Conservation (phyloP, 2,113 vertebrate genomes). For the Gymnogyps californianus region DNA sequence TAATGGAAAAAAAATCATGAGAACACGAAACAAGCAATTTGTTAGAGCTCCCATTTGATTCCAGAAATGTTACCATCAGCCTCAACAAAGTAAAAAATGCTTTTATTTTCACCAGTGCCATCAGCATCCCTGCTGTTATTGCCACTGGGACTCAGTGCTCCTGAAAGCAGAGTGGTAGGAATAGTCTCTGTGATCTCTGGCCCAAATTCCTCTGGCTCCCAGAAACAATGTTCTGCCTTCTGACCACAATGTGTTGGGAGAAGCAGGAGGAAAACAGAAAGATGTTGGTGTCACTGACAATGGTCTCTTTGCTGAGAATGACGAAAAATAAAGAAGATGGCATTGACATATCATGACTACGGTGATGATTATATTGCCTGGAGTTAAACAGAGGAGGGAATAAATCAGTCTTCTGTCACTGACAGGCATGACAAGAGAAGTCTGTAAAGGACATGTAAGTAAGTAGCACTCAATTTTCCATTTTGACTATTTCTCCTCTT, state of each 20-base stretch:
- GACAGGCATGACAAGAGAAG: not conserved
- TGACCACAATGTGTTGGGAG: not conserved
- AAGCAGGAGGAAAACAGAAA: not conserved
- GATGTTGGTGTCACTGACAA: not conserved
- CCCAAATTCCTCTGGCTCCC: not conserved
- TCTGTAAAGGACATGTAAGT: not conserved
- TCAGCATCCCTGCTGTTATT: not conserved
- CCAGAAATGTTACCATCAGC: not conserved
- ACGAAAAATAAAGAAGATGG: not conserved
- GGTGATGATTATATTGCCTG: not conserved
- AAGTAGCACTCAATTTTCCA: not conserved
- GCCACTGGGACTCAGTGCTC: not conserved
- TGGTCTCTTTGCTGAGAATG: not conserved
- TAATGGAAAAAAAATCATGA: not conserved
- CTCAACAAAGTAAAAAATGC: not conserved
- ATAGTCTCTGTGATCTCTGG: not conserved
- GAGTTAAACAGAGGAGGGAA: constrained; percentile 20
- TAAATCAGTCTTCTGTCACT: constrained; percentile 14
- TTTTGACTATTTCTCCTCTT: constrained; percentile 15
- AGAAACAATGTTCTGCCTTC: not conserved
- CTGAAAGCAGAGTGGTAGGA: not conserved
- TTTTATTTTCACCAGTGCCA: not conserved
- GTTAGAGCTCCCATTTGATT: not conserved
- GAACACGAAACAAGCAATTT: not conserved
- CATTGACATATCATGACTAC: not conserved